Base-by-base conservation (phyloP, 2,888 invertebrate species). In the Nomada fabriciana region DNA sequence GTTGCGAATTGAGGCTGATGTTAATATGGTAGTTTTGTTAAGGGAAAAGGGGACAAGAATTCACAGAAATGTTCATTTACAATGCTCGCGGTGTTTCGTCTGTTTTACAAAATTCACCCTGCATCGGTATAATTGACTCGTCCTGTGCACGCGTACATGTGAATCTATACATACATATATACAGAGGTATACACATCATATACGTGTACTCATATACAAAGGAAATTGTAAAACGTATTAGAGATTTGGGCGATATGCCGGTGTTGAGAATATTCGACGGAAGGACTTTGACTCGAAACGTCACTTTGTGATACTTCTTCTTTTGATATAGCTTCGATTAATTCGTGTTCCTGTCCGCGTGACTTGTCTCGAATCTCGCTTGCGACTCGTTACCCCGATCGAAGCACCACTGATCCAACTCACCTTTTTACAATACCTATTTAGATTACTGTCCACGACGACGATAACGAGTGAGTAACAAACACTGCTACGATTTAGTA, bases 211-310 rank as follows among this genome's bases (percentile, higher is more conserved):
- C 59, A 81, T 72, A 78, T 65, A 82, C 71, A 74, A 42, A 79
- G 20, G 76, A 84, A 63, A 76, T 68, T 65, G 64, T 74, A 75
- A 55, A 55, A 80, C 53, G 50, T 85, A 84, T 82, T 87, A 87
- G 76, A 55, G 76, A 61, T 57, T 55, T 73, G 57, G 36, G 64
- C 29, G 57, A 55, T 74, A 76, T 20, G 82, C 11, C 61, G 55
- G 42, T 5, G 53, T 9, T 23, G 10, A 25, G 13, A 61, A 60
- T n/a, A 64, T 63, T 59, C 43, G 55, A 70, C 47, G 63, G 75
- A 67, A 80, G 47, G 57, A 70, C 36, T 67, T 55, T 7, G 67
- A 68, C 55, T 57, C 72, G 52, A 65, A 59, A 36, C 36, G 36
- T 69, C 64, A 59, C 77, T 64, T 83, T 83, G 83, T 83, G 83